Conservation (phyloP, 2,888 invertebrate species). For the Euplagia quadripunctaria region DNA sequence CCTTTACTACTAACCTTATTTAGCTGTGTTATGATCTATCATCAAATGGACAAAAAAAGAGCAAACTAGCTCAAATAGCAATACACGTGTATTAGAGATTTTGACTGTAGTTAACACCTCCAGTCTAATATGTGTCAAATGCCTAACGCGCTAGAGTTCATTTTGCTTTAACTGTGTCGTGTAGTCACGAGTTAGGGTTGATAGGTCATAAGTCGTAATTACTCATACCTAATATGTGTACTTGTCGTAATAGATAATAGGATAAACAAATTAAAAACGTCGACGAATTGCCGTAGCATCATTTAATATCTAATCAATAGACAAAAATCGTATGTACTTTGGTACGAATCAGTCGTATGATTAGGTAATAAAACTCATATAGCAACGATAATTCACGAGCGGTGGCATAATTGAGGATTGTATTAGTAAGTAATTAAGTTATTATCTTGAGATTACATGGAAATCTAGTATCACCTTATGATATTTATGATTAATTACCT, state of each 20-base stretch:
- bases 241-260: neutral
- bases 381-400: neutral
- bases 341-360: constrained; percentile 3
- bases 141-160: neutral
- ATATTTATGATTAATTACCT: neutral
- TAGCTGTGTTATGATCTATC: neutral
- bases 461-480: neutral
- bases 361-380: constrained; percentile 4
- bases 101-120: neutral
- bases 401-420: neutral
- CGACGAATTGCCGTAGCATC: neutral
- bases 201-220: neutral
- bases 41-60: neutral
- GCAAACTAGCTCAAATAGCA: neutral
- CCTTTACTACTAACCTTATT: neutral
- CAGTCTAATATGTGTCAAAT: neutral
- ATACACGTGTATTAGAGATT: neutral
- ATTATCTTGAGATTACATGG: neutral
- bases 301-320: constrained; percentile 7
- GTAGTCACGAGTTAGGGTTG: neutral
- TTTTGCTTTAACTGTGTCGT: too few species aligned
- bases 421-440: constrained; percentile 7
- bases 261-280: neutral
- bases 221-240: neutral
- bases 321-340: constrained; percentile 1